Base-by-base conservation (phyloP, 1,140 invertebrate genomes). In the Sarcophaga bullata region DNA sequence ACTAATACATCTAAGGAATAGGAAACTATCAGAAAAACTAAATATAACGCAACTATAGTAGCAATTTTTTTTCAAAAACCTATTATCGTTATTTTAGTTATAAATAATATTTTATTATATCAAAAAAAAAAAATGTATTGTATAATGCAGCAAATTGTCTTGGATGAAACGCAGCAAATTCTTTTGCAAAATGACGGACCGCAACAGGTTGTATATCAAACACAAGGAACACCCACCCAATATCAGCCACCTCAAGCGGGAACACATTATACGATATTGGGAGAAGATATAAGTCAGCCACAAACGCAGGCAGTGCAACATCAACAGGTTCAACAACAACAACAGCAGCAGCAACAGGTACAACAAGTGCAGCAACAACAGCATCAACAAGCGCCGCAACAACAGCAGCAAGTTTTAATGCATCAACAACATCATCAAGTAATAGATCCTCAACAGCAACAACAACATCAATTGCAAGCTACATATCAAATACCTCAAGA, bases 201-300 rank as follows among this genome's bases (percentile, higher is more conserved):
- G 1, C 86, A 89, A 82, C 88, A 89, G 80, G 87, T 90, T 73
- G 88, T 90, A 9, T 90, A 90, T 72, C 88, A 90, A 73, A 85
- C 88, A n/a, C 46, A 87, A 50, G 78, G 76, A 72, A 62, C 81
- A 48, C 76, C 83, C 0, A 85, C 87, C 10, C 87, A 89, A 81
- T 88, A 89, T 19, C 75, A 78, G 15, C 75, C 75, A 15, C 75
- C 75, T 5, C 75, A 78, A 46, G 48, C 75, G 8, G 75, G 75
- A 19, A 49, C 48, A 11, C 48, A 49, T 2, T 78, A 78, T 19
- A 78, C 75, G 6, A 89, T 89, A 17, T 86, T 89, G 1, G 50
- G 86, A n/a, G 86, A 86, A 72, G 87, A 89, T 15, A 80, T 89
- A 9, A 85, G 84, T 8, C 87, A 89, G 73, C 87, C 88, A 54